Percentiles rank a stretch among this genome's conserved stretches.
Evolutionary conservation across 2,113 vertebrate species (phyloP).

Genomic region (Muntiacus reevesi): DNA sequence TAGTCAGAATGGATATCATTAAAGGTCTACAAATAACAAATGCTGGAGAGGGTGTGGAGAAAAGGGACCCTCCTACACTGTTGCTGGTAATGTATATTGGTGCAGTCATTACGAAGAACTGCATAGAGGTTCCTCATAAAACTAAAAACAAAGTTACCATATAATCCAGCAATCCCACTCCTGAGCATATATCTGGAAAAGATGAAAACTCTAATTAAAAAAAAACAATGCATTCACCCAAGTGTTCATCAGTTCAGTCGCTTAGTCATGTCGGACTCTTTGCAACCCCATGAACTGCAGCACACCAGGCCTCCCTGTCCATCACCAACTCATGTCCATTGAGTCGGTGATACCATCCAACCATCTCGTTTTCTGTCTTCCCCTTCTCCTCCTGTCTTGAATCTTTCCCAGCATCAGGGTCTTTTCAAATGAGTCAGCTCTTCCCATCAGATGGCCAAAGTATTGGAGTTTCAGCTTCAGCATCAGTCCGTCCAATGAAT

Average conservation of each 20-base stretch:
- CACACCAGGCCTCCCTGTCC: background rate
- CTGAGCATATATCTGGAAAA: background rate
- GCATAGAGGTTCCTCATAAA: background rate
- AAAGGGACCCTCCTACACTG: background rate
- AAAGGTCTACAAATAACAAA: background rate
- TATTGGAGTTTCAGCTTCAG: background rate
- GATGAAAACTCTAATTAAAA: background rate
- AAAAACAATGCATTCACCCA: background rate
- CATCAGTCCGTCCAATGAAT: background rate
- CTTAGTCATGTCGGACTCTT: background rate
- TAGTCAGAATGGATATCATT: background rate
- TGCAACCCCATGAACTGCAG: accelerated
- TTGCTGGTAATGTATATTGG: background rate
- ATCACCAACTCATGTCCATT: background rate
- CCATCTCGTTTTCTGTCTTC: background rate
- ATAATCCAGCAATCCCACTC: background rate
- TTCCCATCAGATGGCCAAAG: background rate
- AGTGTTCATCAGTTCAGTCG: background rate
- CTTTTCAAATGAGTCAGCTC: background rate
- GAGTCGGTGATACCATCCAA: background rate
- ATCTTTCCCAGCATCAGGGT: background rate
- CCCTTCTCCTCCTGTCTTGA: background rate
- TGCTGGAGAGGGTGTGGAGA: background rate
- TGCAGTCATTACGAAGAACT: background rate
- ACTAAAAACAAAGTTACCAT: background rate